These are phyloP conservation scores for Dryococelus australis DNA, from an alignment of 2,888 invertebrate species.

Conservation along the genomic window DNA sequence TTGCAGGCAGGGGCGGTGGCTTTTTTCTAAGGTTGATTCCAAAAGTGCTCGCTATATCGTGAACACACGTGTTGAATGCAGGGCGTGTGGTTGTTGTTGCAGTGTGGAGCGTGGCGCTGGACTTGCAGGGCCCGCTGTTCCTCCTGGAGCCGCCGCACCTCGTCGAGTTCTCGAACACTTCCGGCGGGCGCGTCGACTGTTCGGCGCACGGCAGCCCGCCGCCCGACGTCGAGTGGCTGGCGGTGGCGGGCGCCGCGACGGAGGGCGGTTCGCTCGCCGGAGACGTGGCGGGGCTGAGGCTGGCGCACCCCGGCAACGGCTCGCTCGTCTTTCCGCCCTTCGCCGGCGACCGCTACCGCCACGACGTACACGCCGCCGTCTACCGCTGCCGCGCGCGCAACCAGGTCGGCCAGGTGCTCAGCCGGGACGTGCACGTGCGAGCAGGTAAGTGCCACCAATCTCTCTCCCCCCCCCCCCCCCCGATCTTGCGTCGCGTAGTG, in stretches of 20 bases:
- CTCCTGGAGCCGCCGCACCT: slow-evolving; percentile 75
- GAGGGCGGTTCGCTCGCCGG: too few species aligned
- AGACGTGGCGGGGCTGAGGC: slow-evolving; percentile 71
- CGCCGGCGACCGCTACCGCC: slow-evolving; percentile 77
- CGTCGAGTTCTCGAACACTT: slow-evolving; percentile 79
- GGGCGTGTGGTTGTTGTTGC: slow-evolving; percentile 52
- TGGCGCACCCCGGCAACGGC: slow-evolving; percentile 81
- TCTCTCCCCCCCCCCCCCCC: background rate
- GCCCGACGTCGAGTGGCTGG: slow-evolving; percentile 80
- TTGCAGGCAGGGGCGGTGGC: too few species aligned
- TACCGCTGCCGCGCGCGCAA: slow-evolving; percentile 79
- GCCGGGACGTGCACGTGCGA: slow-evolving; percentile 85
- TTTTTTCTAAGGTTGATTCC: too few species aligned
- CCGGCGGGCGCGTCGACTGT: slow-evolving; percentile 75
- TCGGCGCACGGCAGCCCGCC: slow-evolving; percentile 72
- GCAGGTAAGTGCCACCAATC: slow-evolving; percentile 85
- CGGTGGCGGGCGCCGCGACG: slow-evolving; percentile 74
- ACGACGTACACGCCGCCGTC: slow-evolving; percentile 84
- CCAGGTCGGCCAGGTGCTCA: slow-evolving; percentile 78
- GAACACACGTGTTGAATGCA: too few species aligned
- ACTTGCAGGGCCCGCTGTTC: slow-evolving; percentile 74
- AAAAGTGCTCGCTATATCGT: too few species aligned
- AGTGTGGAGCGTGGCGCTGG: slow-evolving; percentile 64
- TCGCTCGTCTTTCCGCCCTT: slow-evolving; percentile 88
- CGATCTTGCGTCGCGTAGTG: too few species aligned